phyloP scores from a whole-genome alignment of 2,888 invertebrate genomes.

The Hypena proboscidalis region DNA sequence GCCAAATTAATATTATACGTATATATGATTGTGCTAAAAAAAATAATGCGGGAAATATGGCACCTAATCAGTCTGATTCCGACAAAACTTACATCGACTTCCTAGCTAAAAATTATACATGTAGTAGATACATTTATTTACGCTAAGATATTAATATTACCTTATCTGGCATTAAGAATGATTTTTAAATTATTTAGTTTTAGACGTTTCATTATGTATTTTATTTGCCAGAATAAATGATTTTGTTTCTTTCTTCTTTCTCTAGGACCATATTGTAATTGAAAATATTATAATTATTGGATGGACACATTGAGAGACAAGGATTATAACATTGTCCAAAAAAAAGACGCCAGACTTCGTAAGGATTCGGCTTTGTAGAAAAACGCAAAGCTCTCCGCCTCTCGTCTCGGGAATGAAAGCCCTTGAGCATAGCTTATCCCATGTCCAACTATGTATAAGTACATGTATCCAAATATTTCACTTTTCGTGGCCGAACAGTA shows the following conservation, averaged over 20 bases:
- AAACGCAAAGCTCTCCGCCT: conserved; percentile 26
- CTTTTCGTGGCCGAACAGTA: conserved; percentile 24
- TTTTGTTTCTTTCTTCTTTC: neutral
- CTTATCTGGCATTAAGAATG: too few relatives aligned
- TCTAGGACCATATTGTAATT: too few relatives aligned
- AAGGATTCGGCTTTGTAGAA: conserved; percentile 34
- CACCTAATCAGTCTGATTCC: too few relatives aligned
- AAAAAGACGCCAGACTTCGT: conserved; percentile 17
- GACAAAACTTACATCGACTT: neutral
- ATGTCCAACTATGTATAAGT: conserved; percentile 22
- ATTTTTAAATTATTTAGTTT: too few relatives aligned
- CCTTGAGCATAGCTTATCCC: conserved; percentile 45
- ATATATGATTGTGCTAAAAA: too few relatives aligned
- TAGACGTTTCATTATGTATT: too few relatives aligned
- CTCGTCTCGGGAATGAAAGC: conserved; percentile 35
- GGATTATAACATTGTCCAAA: conserved; percentile 28
- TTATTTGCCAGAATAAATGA: too few relatives aligned
- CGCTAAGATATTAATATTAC: too few relatives aligned
- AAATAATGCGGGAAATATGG: too few relatives aligned
- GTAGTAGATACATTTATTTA: neutral
- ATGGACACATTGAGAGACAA: conserved; percentile 13
- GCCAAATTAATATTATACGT: too few relatives aligned
- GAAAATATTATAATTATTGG: conserved; percentile 5
- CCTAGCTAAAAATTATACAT: neutral
- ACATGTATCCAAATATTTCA: conserved; percentile 17